Conservation (phyloP, 2,113 vertebrate species). For the Caretta caretta region DNA sequence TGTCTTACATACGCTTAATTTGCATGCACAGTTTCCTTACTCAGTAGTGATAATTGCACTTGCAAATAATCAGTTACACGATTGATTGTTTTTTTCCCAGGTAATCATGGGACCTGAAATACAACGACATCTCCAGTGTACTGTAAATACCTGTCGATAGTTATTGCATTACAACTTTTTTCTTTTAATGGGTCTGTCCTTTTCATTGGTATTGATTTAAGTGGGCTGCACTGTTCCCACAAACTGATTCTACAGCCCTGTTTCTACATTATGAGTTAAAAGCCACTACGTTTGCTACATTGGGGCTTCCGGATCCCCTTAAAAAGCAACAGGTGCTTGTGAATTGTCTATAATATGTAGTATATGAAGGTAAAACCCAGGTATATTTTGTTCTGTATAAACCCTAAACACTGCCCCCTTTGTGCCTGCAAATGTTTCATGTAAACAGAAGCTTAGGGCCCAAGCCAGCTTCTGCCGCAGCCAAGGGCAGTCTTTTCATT, state of each 20-base stretch:
- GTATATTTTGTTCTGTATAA: slow-evolving; percentile 21
- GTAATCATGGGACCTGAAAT: not conserved
- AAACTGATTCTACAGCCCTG: not conserved
- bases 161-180: slow-evolving; percentile 15
- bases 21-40: not conserved
- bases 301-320: not conserved
- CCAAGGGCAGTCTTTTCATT: slow-evolving; percentile 62
- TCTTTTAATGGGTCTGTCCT: slow-evolving; percentile 38
- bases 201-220: slow-evolving; percentile 30
- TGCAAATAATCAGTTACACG: not conserved
- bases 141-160: slow-evolving; percentile 4
- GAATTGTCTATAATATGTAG: not conserved
- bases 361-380: not conserved
- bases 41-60: not conserved
- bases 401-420: not conserved
- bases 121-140: slow-evolving; percentile 2
- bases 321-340: not conserved
- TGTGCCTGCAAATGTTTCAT: slow-evolving; percentile 28
- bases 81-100: not conserved
- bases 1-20: not conserved
- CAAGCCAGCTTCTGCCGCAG: slow-evolving; percentile 52
- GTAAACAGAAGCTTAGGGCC: slow-evolving; percentile 50
- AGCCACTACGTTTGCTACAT: not conserved
- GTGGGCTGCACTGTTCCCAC: not conserved
- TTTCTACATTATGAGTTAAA: not conserved